Evolutionary conservation across 2,113 vertebrate genomes (phyloP), one percentile per base, ranked within the genome.

Genomic region (Dolichallabes microphthalmus): DNA sequence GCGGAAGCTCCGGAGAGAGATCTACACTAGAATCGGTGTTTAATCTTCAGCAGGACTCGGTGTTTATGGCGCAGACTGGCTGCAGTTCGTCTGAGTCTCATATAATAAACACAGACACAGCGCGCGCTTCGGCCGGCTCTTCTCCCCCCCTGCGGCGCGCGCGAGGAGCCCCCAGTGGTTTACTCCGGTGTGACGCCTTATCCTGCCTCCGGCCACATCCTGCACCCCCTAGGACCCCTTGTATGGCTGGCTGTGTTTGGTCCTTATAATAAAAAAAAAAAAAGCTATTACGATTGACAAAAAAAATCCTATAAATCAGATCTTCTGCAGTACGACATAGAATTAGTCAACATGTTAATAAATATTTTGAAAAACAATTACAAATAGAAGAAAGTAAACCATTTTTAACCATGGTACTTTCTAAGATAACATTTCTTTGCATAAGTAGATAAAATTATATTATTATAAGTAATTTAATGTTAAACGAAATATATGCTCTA

Each of bases 71-170:
- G n/a, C 7, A 75, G 25, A 77, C n/a, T 15, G 15, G 9, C 12
- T 32, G n/a, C 8, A 7, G 19, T 32, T 57, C 3, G 19, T 19
- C 27, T 55, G 32, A 20, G 20, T 20, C 52, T 55, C 52, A 10
- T 76, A 19, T 53, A 76, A 76, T 53, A 76, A 76, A 76, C 73
- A 17, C 50, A 30, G 22, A 74, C 1, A 50, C 68, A 73, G 45
- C 7, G 25, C 14, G 74, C 52, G 50, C n/a, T 68, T 52, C 45
- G 45, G 80, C 80, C 80, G 52, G 80, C 66, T 63, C 80, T 57
- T 22, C 52, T 57, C 27, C 82, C 66, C 57, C 57, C 81, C 81
- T 71, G 81, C 81, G 27, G 81, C 81, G 81, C 66, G 52, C 81
- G 53, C 66, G 6, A 71, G n/a, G 53, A 27, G 71, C 50, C 50